Evolutionary conservation across 1,140 invertebrate species (phyloP).

Genomic region (Leguminivora glycinivorella): DNA sequence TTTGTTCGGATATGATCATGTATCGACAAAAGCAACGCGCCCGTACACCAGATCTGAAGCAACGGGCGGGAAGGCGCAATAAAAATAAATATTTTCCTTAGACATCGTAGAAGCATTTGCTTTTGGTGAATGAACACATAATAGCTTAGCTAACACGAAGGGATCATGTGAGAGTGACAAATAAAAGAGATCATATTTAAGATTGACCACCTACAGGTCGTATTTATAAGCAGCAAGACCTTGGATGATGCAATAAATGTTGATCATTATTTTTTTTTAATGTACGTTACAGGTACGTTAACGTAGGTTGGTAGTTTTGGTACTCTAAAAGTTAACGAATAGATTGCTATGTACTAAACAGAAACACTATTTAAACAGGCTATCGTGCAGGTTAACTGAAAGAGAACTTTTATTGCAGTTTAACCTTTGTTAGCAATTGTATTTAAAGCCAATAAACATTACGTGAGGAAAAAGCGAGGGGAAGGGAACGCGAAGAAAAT

Average conservation of each 20-base stretch:
- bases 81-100: slow-evolving; percentile 26
- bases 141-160: slow-evolving; percentile 8
- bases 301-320: neutral
- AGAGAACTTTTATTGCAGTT: slow-evolving; percentile 4
- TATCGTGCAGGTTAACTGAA: neutral
- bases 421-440: slow-evolving; percentile 15
- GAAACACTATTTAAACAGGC: neutral
- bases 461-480: neutral
- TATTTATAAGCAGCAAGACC: too few species aligned
- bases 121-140: slow-evolving; percentile 10
- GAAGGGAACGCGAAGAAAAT: slow-evolving; percentile 2
- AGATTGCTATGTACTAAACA: neutral
- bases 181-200: neutral
- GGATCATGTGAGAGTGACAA: neutral
- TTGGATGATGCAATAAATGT: too few species aligned
- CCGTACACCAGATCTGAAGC: slow-evolving; percentile 2
- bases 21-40: slow-evolving; percentile 26
- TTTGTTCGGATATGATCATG: slow-evolving; percentile 20
- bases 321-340: neutral
- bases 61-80: neutral
- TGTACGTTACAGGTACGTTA: too few species aligned
- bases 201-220: neutral
- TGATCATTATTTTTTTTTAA: too few species aligned
- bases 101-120: neutral
- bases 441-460: slow-evolving; percentile 9